Base-by-base conservation (phyloP, 2,797 vertebrate genomes). In the Galaxias olidus region DNA sequence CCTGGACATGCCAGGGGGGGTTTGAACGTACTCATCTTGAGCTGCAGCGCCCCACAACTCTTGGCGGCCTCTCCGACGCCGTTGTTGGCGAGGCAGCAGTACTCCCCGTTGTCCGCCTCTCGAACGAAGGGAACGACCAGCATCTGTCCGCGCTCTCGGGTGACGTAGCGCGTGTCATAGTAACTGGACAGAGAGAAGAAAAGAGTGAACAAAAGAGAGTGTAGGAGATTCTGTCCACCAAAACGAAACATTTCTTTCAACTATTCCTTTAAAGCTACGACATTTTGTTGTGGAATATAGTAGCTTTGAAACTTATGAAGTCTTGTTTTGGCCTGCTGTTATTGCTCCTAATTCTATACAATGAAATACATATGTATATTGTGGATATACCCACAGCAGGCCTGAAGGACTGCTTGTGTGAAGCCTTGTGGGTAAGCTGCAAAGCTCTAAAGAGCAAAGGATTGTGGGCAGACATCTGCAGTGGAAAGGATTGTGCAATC, bases 11-110 rank as follows among this genome's bases (percentile, higher is more conserved):
- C 13, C 7, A 30, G 44, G 15, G 19, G 55, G 52, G 15, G 19
- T 12, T 9, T 51, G 61, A 48, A 95, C 97, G 75, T 94, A 99
- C 98, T 94, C 96, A 98, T 99, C 91, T 99, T 99, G 20, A 99
- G 94, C 88, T 98, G 97, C 61, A 99, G 90, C 4, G 98, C 98
- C 9, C 97, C 98, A 11, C 98, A 99, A 70, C 96, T 99, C 86
- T 96, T 93, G 0, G 91, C 94, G 0, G 94, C 85, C 0, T 91
- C 90, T 68, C 96, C 97, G 0, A 98, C 82, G 0, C 96, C 94
- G 0, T 99, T 98, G 45, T 91, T 93, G 7, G 96, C 96, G 0
- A 89, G 82, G 80, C 98, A 99, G 84, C 97, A 99, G 76, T 98
- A 98, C 59, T 97, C 93, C 8, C 97, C 98, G 0, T 93, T 96